phyloP scores from a whole-genome alignment of 2,888 invertebrate genomes.

The Perdita meconis region DNA sequence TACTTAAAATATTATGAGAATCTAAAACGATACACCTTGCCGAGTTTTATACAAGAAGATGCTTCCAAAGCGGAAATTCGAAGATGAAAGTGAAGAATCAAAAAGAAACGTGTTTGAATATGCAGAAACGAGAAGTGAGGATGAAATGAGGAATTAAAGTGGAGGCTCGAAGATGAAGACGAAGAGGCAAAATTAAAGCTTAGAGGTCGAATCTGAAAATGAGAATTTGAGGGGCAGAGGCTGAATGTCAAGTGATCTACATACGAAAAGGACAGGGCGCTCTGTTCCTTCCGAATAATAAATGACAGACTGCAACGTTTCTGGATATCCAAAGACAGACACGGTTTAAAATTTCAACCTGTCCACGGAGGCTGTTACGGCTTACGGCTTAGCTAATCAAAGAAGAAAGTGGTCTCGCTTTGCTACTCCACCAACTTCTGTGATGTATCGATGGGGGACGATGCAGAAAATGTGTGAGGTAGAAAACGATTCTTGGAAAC shows the following conservation, averaged over 20 bases:
- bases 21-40: too few species aligned
- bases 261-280: slow-evolving; percentile 1
- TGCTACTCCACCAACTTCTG: neutral
- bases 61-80: too few species aligned
- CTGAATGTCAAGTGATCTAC: neutral
- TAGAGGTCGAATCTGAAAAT: neutral
- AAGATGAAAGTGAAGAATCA: neutral
- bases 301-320: slow-evolving; percentile 62
- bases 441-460: neutral
- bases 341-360: slow-evolving; percentile 74
- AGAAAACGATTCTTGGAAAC: neutral
- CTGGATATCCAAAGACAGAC: slow-evolving; percentile 69
- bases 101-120: neutral
- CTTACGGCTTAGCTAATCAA: slow-evolving; percentile 45
- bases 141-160: neutral
- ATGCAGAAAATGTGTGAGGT: too few species aligned
- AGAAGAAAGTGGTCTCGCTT: slow-evolving; percentile 1
- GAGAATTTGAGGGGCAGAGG: neutral
- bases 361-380: slow-evolving; percentile 68
- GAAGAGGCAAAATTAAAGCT: neutral
- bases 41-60: too few species aligned
- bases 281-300: slow-evolving; percentile 66
- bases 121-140: neutral
- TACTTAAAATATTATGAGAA: too few species aligned
- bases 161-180: neutral